phyloP scores from a whole-genome alignment of 2,888 invertebrate genomes.

The Brachynemurus nebulosus region DNA sequence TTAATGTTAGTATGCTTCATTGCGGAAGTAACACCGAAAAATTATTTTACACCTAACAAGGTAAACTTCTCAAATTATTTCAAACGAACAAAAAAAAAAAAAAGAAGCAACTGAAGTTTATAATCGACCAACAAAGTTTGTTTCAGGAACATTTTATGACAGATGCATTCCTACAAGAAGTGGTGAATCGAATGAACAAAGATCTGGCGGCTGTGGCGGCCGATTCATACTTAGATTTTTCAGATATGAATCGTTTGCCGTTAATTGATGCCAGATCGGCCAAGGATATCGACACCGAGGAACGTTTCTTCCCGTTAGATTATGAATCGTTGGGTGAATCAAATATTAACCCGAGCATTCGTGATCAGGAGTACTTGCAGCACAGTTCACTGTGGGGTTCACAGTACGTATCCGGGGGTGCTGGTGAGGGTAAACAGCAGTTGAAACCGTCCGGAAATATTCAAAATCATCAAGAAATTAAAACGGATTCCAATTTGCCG shows the following conservation, averaged over 20 bases:
- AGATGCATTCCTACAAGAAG: constrained; percentile 58
- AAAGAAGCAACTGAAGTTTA: not conserved
- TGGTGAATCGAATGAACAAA: constrained; percentile 65
- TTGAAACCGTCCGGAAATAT: constrained; percentile 41
- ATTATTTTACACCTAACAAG: not conserved
- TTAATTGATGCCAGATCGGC: constrained; percentile 25
- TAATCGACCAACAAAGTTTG: not conserved
- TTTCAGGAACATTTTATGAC: constrained; percentile 48
- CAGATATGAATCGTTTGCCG: constrained; percentile 30
- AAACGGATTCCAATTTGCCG: constrained; percentile 83
- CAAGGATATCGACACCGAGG: constrained; percentile 43
- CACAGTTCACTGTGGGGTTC: constrained; percentile 55
- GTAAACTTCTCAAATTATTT: not conserved
- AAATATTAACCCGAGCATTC: constrained; percentile 61
- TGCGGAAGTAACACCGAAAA: not conserved
- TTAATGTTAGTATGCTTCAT: not conserved
- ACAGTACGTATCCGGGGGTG: constrained; percentile 61
- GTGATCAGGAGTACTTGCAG: constrained; percentile 78
- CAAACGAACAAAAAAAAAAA: not conserved
- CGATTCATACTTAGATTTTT: constrained; percentile 49
- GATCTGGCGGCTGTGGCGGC: constrained; percentile 52
- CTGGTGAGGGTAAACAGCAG: constrained; percentile 61
- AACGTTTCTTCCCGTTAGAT: constrained; percentile 40
- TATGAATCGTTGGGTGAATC: constrained; percentile 57
- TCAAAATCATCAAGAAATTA: constrained; percentile 58